These are phyloP conservation scores for Eupithecia subfuscata DNA, from an alignment of 2,888 invertebrate genomes.

Conservation along the genomic window DNA sequence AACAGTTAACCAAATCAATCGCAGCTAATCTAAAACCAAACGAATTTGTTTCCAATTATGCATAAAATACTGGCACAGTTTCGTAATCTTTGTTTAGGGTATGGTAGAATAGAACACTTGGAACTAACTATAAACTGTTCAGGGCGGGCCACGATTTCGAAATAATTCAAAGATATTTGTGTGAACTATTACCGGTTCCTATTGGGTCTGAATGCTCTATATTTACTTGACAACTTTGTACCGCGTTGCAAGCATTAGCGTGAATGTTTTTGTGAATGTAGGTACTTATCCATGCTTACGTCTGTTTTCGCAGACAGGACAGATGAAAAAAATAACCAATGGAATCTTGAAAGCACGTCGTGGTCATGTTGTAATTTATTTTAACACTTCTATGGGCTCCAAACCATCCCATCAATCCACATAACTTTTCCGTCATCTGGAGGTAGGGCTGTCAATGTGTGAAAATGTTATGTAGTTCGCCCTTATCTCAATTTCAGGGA, in stretches of 20 bases:
- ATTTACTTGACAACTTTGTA: conserved; percentile 16
- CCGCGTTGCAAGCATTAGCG: conserved; percentile 1
- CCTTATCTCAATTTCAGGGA: not conserved
- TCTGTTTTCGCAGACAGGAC: not conserved
- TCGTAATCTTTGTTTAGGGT: conserved; percentile 32
- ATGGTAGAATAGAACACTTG: conserved; percentile 12
- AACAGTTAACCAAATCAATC: conserved; percentile 23
- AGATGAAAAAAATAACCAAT: not conserved
- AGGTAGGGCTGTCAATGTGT: too few relatives aligned
- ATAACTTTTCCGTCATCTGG: not conserved
- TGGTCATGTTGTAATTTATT: conserved; percentile 2
- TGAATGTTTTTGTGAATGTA: not conserved
- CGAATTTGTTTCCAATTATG: conserved; percentile 32
- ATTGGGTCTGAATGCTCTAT: conserved; percentile 17
- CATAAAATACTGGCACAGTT: conserved; percentile 26
- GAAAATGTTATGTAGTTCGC: not conserved
- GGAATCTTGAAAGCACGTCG: not conserved
- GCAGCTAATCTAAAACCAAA: conserved; percentile 24
- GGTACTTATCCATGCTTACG: not conserved
- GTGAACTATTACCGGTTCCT: conserved; percentile 12
- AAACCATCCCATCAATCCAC: not conserved
- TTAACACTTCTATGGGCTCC: not conserved
- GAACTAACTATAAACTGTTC: conserved; percentile 21
- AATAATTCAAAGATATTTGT: conserved; percentile 25
- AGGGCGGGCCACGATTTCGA: conserved; percentile 28